These are phyloP conservation scores for Vanacampus margaritifer DNA, from an alignment of 2,113 vertebrate species.

Conservation along the genomic window DNA sequence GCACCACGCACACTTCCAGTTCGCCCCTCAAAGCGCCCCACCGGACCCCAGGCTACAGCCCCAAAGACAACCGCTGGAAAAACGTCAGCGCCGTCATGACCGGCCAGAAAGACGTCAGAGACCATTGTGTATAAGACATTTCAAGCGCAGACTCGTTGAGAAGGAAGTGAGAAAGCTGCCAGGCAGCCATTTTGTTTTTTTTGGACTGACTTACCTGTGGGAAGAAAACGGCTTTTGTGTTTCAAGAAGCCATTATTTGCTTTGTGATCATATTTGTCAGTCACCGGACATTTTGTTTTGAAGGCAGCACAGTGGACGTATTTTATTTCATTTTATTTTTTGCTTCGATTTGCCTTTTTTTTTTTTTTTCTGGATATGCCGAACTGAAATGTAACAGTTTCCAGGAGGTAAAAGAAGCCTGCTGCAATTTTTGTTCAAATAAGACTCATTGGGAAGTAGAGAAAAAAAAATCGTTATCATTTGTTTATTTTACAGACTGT, in stretches of 20 bases:
- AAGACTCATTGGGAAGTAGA: slow-evolving; percentile 40
- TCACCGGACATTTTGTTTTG: slow-evolving; percentile 47
- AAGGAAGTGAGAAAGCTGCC: slow-evolving; percentile 41
- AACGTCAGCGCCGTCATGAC: slow-evolving; percentile 71
- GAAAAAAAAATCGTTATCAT: slow-evolving; percentile 58
- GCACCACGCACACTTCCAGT: slow-evolving; percentile 73
- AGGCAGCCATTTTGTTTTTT: slow-evolving; percentile 41
- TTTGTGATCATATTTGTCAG: slow-evolving; percentile 55
- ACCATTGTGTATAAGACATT: slow-evolving; percentile 68
- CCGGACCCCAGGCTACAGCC: slow-evolving; percentile 78
- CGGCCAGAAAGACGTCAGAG: slow-evolving; percentile 75
- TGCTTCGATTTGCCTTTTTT: slow-evolving; percentile 50
- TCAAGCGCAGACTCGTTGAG: slow-evolving; percentile 35
- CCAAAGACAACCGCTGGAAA: slow-evolving; percentile 93
- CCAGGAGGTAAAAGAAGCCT: slow-evolving; percentile 69
- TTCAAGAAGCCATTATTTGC: slow-evolving; percentile 52
- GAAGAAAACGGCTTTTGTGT: slow-evolving; percentile 53
- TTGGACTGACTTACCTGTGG: slow-evolving; percentile 31
- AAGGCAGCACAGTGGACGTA: slow-evolving; percentile 52
- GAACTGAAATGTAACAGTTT: slow-evolving; percentile 58
- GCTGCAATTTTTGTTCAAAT: slow-evolving; percentile 52
- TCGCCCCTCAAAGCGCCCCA: slow-evolving; percentile 79
- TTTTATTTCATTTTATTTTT: slow-evolving; percentile 32
- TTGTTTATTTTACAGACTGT: slow-evolving; percentile 74
- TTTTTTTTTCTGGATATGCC: slow-evolving; percentile 77